Evolutionary conservation across 2,113 vertebrate genomes (phyloP).

Genomic region (Gadus chalcogrammus): DNA sequence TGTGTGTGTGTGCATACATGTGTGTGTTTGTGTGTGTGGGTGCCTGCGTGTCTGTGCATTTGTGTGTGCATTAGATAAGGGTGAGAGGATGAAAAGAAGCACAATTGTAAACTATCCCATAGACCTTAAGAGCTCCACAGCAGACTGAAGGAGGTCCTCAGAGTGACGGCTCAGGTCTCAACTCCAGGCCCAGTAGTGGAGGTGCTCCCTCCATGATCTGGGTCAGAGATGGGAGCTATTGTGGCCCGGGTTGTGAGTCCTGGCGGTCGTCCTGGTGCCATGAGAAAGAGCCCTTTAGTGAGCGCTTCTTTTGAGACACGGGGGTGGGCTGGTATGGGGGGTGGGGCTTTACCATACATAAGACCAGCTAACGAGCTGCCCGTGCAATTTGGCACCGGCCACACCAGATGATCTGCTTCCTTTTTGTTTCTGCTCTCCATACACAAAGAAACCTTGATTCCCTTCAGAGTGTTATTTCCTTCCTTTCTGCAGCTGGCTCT

Average conservation of each 20-base stretch:
- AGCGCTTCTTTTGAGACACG: slow-evolving; percentile 57
- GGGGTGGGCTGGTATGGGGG: slow-evolving; percentile 40
- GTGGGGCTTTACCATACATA: slow-evolving; percentile 73
- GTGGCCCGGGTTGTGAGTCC: slow-evolving; percentile 55
- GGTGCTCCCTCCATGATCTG: slow-evolving; percentile 50
- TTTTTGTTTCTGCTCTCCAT: slow-evolving; percentile 36
- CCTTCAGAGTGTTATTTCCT: neutral
- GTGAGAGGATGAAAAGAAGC: no score
- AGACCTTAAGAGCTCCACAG: no score
- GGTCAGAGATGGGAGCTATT: slow-evolving; percentile 53
- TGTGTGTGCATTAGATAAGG: no score
- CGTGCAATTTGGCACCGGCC: slow-evolving; percentile 63
- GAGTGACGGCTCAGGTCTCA: no score
- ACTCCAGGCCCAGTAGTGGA: no score
- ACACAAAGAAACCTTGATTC: slow-evolving; percentile 22
- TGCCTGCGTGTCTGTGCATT: no score
- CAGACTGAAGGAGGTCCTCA: no score
- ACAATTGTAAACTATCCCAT: no score
- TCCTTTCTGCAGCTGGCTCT: neutral
- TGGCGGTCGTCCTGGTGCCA: slow-evolving; percentile 64
- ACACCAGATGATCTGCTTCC: slow-evolving; percentile 48
- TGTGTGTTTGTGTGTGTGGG: no score
- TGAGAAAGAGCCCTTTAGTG: slow-evolving; percentile 64
- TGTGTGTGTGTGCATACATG: no score
- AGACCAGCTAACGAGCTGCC: slow-evolving; percentile 54